A percentile compares a stretch with the other conserved stretches of the same genome.
phyloP scores from a whole-genome alignment of 2,113 vertebrate species.

The Upupa epops region DNA sequence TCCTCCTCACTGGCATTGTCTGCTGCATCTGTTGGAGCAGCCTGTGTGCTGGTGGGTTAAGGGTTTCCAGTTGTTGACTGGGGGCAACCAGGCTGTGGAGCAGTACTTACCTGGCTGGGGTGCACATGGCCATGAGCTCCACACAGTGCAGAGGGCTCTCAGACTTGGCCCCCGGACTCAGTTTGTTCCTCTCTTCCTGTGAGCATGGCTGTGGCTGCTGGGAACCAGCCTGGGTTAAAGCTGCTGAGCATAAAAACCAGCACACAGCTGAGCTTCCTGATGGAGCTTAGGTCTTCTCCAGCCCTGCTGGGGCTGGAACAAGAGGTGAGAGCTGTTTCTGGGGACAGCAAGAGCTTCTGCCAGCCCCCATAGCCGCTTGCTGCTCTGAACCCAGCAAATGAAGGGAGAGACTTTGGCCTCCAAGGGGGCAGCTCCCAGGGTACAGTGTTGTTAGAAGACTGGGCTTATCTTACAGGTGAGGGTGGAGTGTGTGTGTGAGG shows the following conservation, averaged over 20 bases:
- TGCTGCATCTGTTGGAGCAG: neutral
- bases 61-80: neutral
- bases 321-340: neutral
- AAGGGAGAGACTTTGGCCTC: neutral
- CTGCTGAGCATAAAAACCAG: neutral
- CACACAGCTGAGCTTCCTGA: rapidly evolving
- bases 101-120: neutral
- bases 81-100: neutral
- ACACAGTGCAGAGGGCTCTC: no score
- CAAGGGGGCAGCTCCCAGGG: rapidly evolving
- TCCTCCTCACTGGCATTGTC: neutral
- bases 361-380: neutral
- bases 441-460: neutral
- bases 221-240: neutral
- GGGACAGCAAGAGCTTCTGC: neutral
- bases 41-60: neutral
- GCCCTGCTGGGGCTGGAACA: neutral
- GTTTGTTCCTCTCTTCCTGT: neutral
- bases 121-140: neutral
- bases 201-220: neutral
- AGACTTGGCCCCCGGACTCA: neutral
- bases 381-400: neutral
- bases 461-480: no score
- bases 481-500: rapidly evolving
- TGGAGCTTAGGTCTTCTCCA: neutral